Conservation (phyloP, 2,888 invertebrate species). For the Pomacea canaliculata region DNA sequence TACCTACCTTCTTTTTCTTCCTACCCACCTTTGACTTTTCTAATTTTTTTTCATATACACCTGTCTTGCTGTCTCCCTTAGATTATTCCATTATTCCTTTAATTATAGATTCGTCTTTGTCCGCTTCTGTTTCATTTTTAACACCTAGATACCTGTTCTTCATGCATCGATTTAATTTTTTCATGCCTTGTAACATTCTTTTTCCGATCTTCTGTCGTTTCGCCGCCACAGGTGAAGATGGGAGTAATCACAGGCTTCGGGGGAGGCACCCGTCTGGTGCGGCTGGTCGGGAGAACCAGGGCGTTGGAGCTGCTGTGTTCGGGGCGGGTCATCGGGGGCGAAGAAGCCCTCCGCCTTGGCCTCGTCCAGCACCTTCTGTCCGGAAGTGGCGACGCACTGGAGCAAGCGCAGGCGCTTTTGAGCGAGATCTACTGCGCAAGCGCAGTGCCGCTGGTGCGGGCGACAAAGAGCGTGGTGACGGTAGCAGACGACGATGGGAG, state of each 20-base stretch:
- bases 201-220: not conserved
- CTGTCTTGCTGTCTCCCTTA: no score
- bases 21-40: no score
- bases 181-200: no score
- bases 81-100: no score
- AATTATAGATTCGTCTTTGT: no score
- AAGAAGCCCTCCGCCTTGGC: constrained; percentile 68
- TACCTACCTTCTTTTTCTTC: no score
- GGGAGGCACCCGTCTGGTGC: constrained; percentile 70
- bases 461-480: constrained; percentile 20
- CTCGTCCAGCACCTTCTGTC: constrained; percentile 68
- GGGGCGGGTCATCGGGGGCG: constrained; percentile 58
- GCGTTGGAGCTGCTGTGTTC: constrained; percentile 70
- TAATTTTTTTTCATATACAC: no score
- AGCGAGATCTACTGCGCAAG: constrained; percentile 8
- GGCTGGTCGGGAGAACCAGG: constrained; percentile 68
- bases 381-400: constrained; percentile 2
- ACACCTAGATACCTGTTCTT: no score
- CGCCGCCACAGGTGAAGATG: constrained; percentile 65
- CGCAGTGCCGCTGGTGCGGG: constrained; percentile 7
- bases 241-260: constrained; percentile 73
- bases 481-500: not conserved
- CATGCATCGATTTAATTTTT: no score
- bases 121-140: no score
- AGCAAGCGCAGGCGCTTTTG: constrained; percentile 15